Evolutionary conservation across 2,113 vertebrate species (phyloP), one percentile per base, ranked within the genome.

Genomic region (Cephalopterus ornatus): DNA sequence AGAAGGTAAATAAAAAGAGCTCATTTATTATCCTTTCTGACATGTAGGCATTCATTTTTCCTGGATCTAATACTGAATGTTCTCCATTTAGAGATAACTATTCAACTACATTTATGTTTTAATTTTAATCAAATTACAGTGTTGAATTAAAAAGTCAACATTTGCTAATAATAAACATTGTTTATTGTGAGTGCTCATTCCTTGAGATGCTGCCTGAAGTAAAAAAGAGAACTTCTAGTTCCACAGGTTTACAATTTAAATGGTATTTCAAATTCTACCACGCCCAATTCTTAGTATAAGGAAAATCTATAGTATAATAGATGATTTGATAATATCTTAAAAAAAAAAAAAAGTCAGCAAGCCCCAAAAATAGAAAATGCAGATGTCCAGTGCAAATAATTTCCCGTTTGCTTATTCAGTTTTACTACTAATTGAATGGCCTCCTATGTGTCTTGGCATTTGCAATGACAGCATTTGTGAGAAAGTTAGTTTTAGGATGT

Each of bases 401-500:
- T 89, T 90, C 24, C 82, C 44, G 71, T 72, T 88, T 84, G 14
- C 39, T 92, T 90, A 47, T 33, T 91, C 75, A 52, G 21, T 95
- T 93, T 80, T 88, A 62, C 55, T 85, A 28, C 17, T 88, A 77
- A 84, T 37, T 92, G 47, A 90, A 74, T 46, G 30, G 37, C 56
- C 39, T 86, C 46, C 75, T 77, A 59, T 67, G 28, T 26, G 8
- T 59, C 72, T 75, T 78, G 75, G 67, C 59, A 71, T 92, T 84
- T 88, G 88, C 52, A 81, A 63, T 83, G 75, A 95, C 67, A 92
- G 52, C 65, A 96, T 61, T 93, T 95, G 75, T 90, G 49, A 96
- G 61, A 71, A 84, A 85, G 88, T 92, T 94, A 52, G 81, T 88
- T 95, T 93, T 92, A 84, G 96, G 85, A 96, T 87, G 95, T 94